Conservation (phyloP, 2,888 invertebrate species). For the Mythimna ferrago region DNA sequence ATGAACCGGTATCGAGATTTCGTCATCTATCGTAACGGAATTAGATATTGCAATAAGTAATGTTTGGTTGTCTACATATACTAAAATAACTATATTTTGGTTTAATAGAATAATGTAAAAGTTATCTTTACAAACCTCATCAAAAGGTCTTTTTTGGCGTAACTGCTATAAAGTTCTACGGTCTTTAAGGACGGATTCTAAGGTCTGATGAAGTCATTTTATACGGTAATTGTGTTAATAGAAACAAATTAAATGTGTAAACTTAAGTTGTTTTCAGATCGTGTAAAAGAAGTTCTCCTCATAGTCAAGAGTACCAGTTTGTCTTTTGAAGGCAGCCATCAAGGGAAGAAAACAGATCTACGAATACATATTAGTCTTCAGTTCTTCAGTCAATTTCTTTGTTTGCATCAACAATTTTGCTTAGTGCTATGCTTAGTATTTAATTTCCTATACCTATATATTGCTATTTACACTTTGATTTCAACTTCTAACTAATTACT, state of each 20-base stretch:
- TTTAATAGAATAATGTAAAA: background rate
- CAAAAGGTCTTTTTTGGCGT: background rate
- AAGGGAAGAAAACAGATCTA: background rate
- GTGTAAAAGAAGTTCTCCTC: background rate
- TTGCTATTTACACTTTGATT: slow-evolving; percentile 1
- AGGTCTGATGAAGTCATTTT: background rate
- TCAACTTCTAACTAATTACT: background rate
- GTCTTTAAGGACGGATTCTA: background rate
- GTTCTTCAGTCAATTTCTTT: background rate
- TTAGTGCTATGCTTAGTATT: slow-evolving; percentile 2
- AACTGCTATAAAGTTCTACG: no score
- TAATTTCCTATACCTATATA: slow-evolving; percentile 6
- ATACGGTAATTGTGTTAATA: background rate
- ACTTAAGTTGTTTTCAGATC: slow-evolving; percentile 9
- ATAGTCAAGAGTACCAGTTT: background rate
- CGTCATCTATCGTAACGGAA: background rate
- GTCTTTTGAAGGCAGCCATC: background rate
- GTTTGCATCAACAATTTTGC: background rate
- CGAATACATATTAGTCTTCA: background rate
- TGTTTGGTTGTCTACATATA: background rate
- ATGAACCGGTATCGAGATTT: background rate
- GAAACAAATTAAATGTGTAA: background rate
- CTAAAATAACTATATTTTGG: slow-evolving; percentile 6
- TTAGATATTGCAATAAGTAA: background rate
- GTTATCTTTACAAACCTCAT: background rate